Percentiles rank a stretch among this genome's conserved stretches.
These are phyloP conservation scores for Rousettus leschenaultii DNA, from an alignment of 2,113 vertebrate genomes.

Conservation along the genomic window DNA sequence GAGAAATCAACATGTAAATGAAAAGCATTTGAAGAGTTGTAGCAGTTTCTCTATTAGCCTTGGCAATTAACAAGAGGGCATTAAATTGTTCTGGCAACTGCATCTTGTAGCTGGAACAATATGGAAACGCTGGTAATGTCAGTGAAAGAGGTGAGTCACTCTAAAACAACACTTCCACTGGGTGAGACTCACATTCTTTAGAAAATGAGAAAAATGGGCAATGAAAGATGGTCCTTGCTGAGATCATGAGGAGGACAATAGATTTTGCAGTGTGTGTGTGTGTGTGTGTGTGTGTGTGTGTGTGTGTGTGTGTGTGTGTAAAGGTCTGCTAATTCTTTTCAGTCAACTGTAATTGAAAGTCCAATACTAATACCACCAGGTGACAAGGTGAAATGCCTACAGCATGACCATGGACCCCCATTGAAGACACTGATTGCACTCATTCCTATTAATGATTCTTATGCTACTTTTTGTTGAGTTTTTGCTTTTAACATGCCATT, in stretches of 20 bases:
- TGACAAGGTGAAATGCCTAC: neutral
- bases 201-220: neutral
- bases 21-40: slow-evolving; percentile 62
- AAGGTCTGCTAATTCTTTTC: neutral
- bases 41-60: slow-evolving; percentile 52
- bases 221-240: neutral
- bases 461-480: neutral
- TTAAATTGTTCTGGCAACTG: slow-evolving; percentile 54
- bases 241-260: neutral
- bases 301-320: neutral
- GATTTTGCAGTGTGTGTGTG: neutral
- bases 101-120: slow-evolving; percentile 20
- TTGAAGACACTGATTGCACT: neutral
- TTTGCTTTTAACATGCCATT: neutral
- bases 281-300: too few species aligned
- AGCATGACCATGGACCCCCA: neutral
- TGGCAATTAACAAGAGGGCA: slow-evolving; percentile 61
- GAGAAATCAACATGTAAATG: slow-evolving; percentile 69
- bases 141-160: slow-evolving; percentile 28
- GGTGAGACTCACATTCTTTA: neutral
- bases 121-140: neutral
- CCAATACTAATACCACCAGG: neutral
- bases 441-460: neutral
- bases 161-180: neutral
- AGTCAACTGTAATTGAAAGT: neutral